A percentile compares a stretch with the other conserved stretches of the same genome.
These are phyloP conservation scores for Mobula birostris DNA, from an alignment of 2,113 vertebrate species.

Conservation along the genomic window DNA sequence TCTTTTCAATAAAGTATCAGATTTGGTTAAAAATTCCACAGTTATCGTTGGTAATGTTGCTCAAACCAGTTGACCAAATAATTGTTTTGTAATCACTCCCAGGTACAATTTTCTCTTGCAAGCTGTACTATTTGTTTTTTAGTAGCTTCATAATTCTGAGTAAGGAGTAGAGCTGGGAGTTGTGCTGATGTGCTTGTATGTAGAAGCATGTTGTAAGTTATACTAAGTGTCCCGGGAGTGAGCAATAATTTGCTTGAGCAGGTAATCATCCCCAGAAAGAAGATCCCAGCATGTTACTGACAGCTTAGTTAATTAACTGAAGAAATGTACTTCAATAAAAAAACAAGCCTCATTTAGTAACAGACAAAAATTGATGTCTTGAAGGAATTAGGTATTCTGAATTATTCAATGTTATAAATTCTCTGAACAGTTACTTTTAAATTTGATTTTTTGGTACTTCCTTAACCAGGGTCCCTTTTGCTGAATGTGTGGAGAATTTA, in stretches of 20 bases:
- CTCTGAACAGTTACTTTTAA: background rate
- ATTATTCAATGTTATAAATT: background rate
- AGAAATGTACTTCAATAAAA: background rate
- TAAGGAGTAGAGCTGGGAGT: background rate
- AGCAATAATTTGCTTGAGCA: background rate
- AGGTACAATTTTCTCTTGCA: background rate
- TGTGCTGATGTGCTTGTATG: background rate
- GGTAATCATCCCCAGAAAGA: background rate
- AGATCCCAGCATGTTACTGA: background rate
- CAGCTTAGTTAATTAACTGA: conserved; percentile 1
- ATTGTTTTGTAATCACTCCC: background rate
- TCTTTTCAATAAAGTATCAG: background rate
- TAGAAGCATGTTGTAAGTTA: background rate
- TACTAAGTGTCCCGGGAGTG: too few species aligned
- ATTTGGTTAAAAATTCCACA: background rate
- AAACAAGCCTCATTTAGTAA: background rate
- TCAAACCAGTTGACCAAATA: background rate
- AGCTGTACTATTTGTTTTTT: background rate
- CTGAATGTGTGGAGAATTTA: background rate
- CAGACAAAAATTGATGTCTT: background rate
- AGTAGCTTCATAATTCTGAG: background rate
- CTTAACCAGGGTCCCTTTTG: background rate
- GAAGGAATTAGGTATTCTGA: background rate
- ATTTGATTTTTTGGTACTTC: background rate
- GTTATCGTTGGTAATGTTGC: background rate